Base-by-base conservation (phyloP, 2,888 invertebrate species). In the Conops quadrifasciatus region DNA sequence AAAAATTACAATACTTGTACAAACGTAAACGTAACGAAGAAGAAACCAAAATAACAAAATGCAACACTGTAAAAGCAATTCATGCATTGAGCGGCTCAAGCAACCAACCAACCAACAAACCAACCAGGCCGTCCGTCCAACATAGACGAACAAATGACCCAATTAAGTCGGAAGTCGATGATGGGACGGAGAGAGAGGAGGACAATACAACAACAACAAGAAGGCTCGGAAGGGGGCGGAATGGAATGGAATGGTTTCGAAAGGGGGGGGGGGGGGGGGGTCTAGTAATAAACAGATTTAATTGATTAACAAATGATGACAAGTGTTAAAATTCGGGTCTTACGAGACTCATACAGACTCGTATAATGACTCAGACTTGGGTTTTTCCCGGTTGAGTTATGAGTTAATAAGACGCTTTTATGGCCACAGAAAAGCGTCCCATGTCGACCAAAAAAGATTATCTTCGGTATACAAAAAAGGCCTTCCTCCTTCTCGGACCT, bases 1-100 rank as follows among this genome's bases (percentile, higher is more conserved):
- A 58, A 36, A 66, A 59, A 71, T 21, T 4, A n/a, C 59, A 63
- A 75, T 71, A 75, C 43, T n/a, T n/a, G 9, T 67, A 72, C 51
- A 67, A 53, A 65, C 45, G 59, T 62, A 66, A 62, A 64, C 24
- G 26, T 58, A 16, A 63, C 26, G 11, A 43, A 21, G 19, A 28
- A 28, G 26, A 5, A 24, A 67, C 43, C 24, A 49, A 60, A 68
- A 47, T 65, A 66, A 67, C 66, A 70, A 73, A 63, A 21, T 49
- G 36, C 26, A 67, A 13, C 53, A 53, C 2, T 21, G 28, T 19
- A 58, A 65, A 64, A 49, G 30, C 4, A 65, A 74, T 43, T 36
- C 28, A 58, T 53, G 36, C 49, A 47, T 9, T 21, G n/a, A n/a
- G n/a, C 62, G 26, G 30, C 47, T 24, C 21, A 64, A 56, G 19